Evolutionary conservation across 2,888 invertebrate species (phyloP).

Genomic region (Microplitis deprimator): DNA sequence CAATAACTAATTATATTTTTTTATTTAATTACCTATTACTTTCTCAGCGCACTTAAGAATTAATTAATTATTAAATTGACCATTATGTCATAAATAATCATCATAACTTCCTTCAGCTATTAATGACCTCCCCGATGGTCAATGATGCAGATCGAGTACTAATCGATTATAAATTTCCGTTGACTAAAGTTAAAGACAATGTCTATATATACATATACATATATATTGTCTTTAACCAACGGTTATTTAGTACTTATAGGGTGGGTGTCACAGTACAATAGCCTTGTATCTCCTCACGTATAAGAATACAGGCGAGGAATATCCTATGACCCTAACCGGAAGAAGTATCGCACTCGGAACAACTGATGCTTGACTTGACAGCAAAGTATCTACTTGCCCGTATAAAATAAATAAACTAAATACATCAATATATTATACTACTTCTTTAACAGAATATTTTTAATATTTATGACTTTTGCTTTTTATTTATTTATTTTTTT

Average conservation of each 20-base stretch:
- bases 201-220: background rate
- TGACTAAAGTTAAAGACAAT: background rate
- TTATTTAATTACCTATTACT: background rate
- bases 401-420: background rate
- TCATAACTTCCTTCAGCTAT: background rate
- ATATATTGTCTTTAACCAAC: background rate
- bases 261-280: conserved; percentile 20
- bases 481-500: background rate
- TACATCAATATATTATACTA: background rate
- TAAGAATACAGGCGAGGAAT: conserved; percentile 57
- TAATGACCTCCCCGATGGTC: background rate
- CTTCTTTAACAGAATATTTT: background rate
- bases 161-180: background rate
- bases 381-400: background rate
- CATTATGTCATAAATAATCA: background rate
- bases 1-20: background rate
- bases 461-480: background rate
- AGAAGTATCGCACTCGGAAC: conserved; percentile 61
- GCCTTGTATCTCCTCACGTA: conserved; percentile 45
- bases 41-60: background rate
- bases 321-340: conserved; percentile 60
- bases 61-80: background rate
- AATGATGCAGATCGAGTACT: background rate
- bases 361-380: conserved; percentile 49
- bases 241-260: conserved; percentile 1